Evolutionary conservation across 2,113 vertebrate species (phyloP), one percentile per base, ranked within the genome.

Genomic region (Syngnathus scovelli): DNA sequence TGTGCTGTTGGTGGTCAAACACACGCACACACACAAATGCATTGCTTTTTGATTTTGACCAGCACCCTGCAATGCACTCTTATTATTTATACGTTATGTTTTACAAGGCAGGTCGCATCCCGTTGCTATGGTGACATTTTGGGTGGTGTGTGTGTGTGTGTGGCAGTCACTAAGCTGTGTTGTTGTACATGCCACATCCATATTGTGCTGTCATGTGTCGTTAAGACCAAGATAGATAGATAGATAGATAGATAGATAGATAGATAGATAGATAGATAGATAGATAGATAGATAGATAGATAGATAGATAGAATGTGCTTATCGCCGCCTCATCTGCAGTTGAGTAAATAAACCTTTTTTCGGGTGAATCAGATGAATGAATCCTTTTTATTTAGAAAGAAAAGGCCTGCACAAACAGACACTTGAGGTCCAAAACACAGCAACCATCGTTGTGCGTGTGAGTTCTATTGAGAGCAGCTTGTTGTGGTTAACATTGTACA

Each of bases 111-210:
- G 27, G 72, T 85, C 85, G 90, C 87, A 87, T 91, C 85, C 83
- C 87, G 91, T 92, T 92, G 81, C 90, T 90, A 92, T 92, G 88
- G 91, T 82, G 88, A 92, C 87, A 70, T 85, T 33, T 33, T 33
- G 27, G 27, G 27, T 33, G 27, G 3, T 33, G 27, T 33, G 2
- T 33, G 27, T 33, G 27, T 33, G 27, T 33, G 27, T 33, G 12
- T 23, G 27, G 27, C 21, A 16, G 13, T 27, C 21, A 55, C 21
- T 55, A 10, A 16, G 43, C 61, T 63, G 41, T 46, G 41, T 63
- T 56, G 55, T 56, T 58, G 55, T 33, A 58, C 23, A 33, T 36
- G 27, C 15, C 27, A 58, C 27, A 33, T 52, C 49, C 49, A 52
- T 52, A 52, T 52, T 10, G 49, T 3, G 19, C 49, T 52, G 49